phyloP scores from a whole-genome alignment of 37 sponge, comb jelly and placozoan genomes.

The Ianthella basta region DNA sequence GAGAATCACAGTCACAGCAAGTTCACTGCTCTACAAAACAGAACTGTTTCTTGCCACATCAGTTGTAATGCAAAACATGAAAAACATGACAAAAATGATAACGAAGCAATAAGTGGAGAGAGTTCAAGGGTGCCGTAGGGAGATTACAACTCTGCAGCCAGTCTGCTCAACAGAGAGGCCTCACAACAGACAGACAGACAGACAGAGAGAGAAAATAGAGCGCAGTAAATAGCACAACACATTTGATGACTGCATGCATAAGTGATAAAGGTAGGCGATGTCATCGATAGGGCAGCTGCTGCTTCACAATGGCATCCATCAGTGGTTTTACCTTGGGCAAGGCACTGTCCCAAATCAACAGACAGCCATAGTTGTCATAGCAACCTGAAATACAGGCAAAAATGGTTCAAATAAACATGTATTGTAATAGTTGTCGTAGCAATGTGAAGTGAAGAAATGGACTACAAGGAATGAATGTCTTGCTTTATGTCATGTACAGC shows the following conservation, averaged over 20 bases:
- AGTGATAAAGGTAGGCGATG: no score
- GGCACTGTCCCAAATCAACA: constrained; percentile 78
- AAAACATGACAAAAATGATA: no score
- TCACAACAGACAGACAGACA: not conserved
- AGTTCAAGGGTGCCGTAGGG: not conserved
- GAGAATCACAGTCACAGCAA: no score
- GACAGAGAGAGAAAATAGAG: constrained; percentile 31
- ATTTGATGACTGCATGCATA: no score
- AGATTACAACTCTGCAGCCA: not conserved
- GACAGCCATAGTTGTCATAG: constrained; percentile 53
- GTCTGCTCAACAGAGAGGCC: not conserved
- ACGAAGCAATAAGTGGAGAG: not conserved
- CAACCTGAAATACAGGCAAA: not conserved
- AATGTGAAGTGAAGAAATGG: no score
- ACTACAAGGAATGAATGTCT: no score
- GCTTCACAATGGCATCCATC: constrained; percentile 31
- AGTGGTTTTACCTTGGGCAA: constrained; percentile 57
- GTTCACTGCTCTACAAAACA: no score
- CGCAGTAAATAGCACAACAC: constrained; percentile 3
- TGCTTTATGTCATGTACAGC: no score
- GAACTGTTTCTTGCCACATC: no score
- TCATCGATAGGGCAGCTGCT: constrained; percentile 36
- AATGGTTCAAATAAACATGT: no score
- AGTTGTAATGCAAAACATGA: no score
- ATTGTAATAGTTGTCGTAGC: no score